Base-by-base conservation (phyloP, 2,113 vertebrate species). In the Chionodraco myersi region DNA sequence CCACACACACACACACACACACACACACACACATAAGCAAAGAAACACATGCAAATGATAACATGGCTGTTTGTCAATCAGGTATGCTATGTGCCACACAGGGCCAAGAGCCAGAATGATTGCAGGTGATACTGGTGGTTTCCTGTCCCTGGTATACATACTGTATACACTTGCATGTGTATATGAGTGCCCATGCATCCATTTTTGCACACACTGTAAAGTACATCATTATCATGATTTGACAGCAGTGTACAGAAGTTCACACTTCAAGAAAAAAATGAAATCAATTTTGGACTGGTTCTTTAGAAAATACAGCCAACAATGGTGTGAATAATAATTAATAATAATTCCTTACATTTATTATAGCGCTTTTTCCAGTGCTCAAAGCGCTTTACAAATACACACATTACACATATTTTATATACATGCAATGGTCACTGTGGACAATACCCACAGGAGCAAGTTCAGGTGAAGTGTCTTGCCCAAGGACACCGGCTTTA, bases 51-150 rank as follows among this genome's bases (percentile, higher is more conserved):
- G 64, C 65, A 86, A 74, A 77, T 67, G 44, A 71, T 52, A 58
- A 75, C 69, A 77, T 26, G 77, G 14, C 45, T 36, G 57, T 30
- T 62, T 49, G 26, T 51, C 58, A n/a, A 87, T 73, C 70, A 73
- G 70, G 36, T 73, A 74, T 11, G 16, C 45, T 2, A 26, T 70
- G 61, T 9, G 21, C 44, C 52, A 45, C 36, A 61, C 53, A 66
- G 23, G 18, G 36, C 36, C 23, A 4, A 14, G 14, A 64, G 44
- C 48, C 52, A 69, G 67, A 41, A 41, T 18, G 4, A 10, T 0
- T 15, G 30, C 10, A 52, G 41, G 48, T 67, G 57, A 63, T 63
- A 44, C 59, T n/a, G 2, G 52, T 54, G 54, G 53, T 52, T 79
- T 72, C 48, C 36, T 23, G 10, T 67, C 14, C 41, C 57, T 1